phyloP scores from a whole-genome alignment of 2,888 invertebrate genomes.

The Polietes domitor region DNA sequence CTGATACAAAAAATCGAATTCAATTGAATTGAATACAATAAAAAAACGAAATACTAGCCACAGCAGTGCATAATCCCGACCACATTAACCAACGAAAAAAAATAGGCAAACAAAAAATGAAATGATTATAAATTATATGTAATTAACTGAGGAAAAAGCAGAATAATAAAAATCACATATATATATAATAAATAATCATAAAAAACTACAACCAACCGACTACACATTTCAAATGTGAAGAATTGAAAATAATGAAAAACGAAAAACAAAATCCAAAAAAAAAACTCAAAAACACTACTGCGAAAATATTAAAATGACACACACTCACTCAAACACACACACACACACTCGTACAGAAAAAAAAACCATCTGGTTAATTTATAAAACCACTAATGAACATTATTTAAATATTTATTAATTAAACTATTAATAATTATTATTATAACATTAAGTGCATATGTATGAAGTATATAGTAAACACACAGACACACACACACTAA shows the following conservation, averaged over 20 bases:
- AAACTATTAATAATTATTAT: slow-evolving; percentile 55
- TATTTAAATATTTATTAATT: slow-evolving; percentile 66
- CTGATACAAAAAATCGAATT: slow-evolving; percentile 7
- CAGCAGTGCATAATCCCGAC: slow-evolving; percentile 54
- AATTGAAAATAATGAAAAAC: background rate
- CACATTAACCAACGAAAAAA: slow-evolving; percentile 33
- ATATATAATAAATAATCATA: slow-evolving; percentile 29
- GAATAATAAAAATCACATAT: slow-evolving; percentile 28
- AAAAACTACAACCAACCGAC: slow-evolving; percentile 5
- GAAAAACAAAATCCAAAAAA: background rate
- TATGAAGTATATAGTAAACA: slow-evolving; percentile 25
- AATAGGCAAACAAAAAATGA: slow-evolving; percentile 9
- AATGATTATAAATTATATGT: slow-evolving; percentile 59
- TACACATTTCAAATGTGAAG: slow-evolving; percentile 30
- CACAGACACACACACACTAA: slow-evolving; percentile 18
- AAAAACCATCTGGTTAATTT: slow-evolving; percentile 59
- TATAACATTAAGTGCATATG: slow-evolving; percentile 55
- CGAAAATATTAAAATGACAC: background rate
- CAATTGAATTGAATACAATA: background rate
- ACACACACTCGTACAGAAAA: background rate
- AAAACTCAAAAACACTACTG: slow-evolving; percentile 27
- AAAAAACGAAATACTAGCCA: background rate
- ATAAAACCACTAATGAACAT: slow-evolving; percentile 65
- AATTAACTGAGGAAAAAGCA: slow-evolving; percentile 55
- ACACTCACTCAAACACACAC: background rate